Evolutionary conservation across 2,113 vertebrate genomes (phyloP), one percentile per base, ranked within the genome.

Genomic region (Sceloporus tristichus): DNA sequence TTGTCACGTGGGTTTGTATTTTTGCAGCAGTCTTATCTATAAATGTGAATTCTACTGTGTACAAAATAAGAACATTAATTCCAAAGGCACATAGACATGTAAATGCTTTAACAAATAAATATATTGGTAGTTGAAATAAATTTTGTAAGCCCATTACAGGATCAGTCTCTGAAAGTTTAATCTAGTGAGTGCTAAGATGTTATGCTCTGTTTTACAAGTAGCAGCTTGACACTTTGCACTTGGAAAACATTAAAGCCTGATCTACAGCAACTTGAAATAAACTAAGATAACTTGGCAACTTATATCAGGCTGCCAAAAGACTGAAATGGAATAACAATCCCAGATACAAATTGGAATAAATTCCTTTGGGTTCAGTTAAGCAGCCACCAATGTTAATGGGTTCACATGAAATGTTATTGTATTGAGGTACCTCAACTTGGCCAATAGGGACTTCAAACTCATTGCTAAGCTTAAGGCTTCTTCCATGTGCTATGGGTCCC

Each of bases 1-100:
- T 65, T 78, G 75, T 40, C 68, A 34, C 48, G 19, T 86, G n/a
- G 53, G 84, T 34, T 85, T 75, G 18, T 59, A 78, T 65, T 76
- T 40, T 82, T 16, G 48, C 48, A 48, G 4, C 48, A 48, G 48
- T 48, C 48, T 48, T 42, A 48, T 19, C 40, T 29, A 53, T 86
- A 66, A 79, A 23, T 5, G 38, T 25, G 21, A 85, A 14, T 34
- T 79, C 40, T 10, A 66, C 40, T 27, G 53, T 79, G 6, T 66
- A 23, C 9, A 78, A n/a, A n/a, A 71, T 40, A 48, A 40, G 53
- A 23, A 34, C 54, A n/a, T 27, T 40, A 56, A 48, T 54, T 29
- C 6, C 27, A 38, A 79, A 27, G n/a, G 48, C n/a, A 87, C n/a
- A 56, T 19, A 3, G 40, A 53, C 42, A 13, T 83, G 16, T 62